A percentile compares a stretch with the other conserved stretches of the same genome.
Conservation (phyloP, 37 sponge, comb jelly and placozoan genomes). For the Oopsacas minuta region DNA sequence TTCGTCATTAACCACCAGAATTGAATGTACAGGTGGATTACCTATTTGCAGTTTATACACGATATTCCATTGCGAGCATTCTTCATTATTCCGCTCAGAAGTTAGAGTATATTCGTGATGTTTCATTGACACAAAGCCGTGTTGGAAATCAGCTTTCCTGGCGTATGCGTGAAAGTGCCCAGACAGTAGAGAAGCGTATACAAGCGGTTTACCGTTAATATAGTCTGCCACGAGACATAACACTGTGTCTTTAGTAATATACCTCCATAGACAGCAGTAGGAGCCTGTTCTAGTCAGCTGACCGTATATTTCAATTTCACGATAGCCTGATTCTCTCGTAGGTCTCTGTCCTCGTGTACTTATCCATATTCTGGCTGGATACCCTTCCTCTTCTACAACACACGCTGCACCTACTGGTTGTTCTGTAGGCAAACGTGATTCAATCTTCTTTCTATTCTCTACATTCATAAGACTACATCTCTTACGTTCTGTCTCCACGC, state of each 20-base stretch:
- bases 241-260: background rate
- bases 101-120: background rate
- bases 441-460: background rate
- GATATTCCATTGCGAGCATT: background rate
- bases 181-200: background rate
- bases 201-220: background rate
- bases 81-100: background rate
- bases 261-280: background rate
- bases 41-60: conserved; percentile 11
- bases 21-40: background rate
- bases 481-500: background rate
- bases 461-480: conserved; percentile 13
- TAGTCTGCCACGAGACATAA: background rate
- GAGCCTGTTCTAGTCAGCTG: background rate
- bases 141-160: background rate
- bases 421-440: background rate
- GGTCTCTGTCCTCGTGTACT: background rate
- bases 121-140: background rate
- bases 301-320: conserved; percentile 11
- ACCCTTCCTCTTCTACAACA: background rate
- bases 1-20: background rate
- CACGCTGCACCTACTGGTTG: conserved; percentile 9
- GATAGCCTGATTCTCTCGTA: background rate
- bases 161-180: background rate
- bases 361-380: background rate